Evolutionary conservation across 64 coral and sea anemone genomes (phyloP), one percentile per base, ranked within the genome.

Genomic region (Dendrophyllia cribrosa): DNA sequence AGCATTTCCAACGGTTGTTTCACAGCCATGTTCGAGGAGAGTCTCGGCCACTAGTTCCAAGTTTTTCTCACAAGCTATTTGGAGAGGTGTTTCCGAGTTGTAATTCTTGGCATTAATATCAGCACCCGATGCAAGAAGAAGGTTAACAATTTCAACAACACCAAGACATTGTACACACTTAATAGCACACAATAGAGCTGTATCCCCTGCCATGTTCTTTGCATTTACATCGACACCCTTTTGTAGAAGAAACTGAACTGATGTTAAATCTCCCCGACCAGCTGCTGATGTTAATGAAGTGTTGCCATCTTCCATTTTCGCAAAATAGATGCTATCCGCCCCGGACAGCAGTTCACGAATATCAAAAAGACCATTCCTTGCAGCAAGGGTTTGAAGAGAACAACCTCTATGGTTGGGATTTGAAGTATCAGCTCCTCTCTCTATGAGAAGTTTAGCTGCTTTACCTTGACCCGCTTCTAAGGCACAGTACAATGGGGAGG

Each of bases 21-120:
- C 74, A 9, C 74, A 77, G 1, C 16, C 74, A 55, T 22, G 50
- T 58, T 77, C 74, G 25, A 77, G 16, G n/a, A 56, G 51, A 21
- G 55, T 48, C 5, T 16, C 16, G 3, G 7, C 51, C 12, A 77
- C 19, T 11, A 22, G 7, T 22, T 77, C 49, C 3, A 3, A 0
- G 12, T 55, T 52, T 23, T 9, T 17, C 7, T 23, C 12, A 10
- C 20, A 19, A 55, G 74, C 74, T 22, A 53, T 8, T 3, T 55
- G 74, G 55, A 77, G 20, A 76, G 74, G 74, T 55, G 74, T 77
- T 19, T 55, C 74, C 20, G n/a, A n/a, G 7, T 11, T 77, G 20
- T 77, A 10, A 23, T 77, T 77, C 50, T 77, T 77, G 49, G 74
- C 12, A 16, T 77, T 77, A 25, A 77, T 55, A 77, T 77, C 74